Conservation (phyloP, 2,113 vertebrate genomes). For the Osmerus eperlanus region DNA sequence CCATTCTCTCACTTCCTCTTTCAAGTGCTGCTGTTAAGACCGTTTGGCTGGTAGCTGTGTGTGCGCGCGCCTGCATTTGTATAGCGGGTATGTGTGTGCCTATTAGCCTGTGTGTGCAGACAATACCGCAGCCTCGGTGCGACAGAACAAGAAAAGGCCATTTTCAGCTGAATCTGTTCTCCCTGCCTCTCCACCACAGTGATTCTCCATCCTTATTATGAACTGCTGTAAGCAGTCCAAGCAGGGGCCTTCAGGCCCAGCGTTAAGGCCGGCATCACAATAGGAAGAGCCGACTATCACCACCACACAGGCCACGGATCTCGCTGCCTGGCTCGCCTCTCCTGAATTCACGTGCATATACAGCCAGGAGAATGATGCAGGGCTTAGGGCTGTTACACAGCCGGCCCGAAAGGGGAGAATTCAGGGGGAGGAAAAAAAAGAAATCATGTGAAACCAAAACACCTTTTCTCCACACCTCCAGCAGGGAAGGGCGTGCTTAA, state of each 20-base stretch:
- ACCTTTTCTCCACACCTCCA: constrained; percentile 11
- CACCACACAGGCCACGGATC: constrained; percentile 38
- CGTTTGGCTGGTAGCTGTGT: constrained; percentile 20
- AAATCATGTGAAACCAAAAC: neutral
- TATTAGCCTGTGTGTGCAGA: neutral
- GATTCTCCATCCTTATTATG: constrained; percentile 50
- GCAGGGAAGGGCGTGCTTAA: constrained; percentile 23
- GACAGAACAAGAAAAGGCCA: constrained; percentile 9
- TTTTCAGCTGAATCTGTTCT: constrained; percentile 45
- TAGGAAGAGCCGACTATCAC: constrained; percentile 15
- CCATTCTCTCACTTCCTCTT: constrained; percentile 26
- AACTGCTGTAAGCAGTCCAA: constrained; percentile 50
- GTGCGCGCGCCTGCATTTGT: neutral
- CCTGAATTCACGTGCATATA: constrained; percentile 44
- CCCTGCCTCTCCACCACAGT: constrained; percentile 48
- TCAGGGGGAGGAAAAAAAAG: constrained; percentile 14
- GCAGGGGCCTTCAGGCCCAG: constrained; percentile 32
- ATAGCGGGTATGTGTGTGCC: neutral
- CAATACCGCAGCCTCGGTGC: neutral
- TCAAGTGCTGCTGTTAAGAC: constrained; percentile 34
- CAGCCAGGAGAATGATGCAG: neutral
- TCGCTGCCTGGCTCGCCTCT: constrained; percentile 25
- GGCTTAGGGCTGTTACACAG: constrained; percentile 10
- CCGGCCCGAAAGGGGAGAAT: constrained; percentile 21
- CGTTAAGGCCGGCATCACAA: constrained; percentile 34